These are phyloP conservation scores for Venturia canescens DNA, from an alignment of 1,140 invertebrate genomes.

Conservation along the genomic window DNA sequence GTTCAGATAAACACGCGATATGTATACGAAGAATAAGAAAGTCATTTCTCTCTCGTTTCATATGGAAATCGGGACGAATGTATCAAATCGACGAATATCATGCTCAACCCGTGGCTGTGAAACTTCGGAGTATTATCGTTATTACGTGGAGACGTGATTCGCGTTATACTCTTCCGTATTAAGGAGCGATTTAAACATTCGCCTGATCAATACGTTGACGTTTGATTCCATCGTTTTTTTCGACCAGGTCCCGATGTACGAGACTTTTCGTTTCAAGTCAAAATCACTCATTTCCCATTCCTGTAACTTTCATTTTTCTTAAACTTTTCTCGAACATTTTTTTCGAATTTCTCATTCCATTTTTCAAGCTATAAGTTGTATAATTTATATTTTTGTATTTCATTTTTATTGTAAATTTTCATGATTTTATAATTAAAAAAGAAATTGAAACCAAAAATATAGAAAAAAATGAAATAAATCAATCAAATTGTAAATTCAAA, in stretches of 20 bases:
- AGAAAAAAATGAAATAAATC: too few species aligned
- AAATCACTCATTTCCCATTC: too few species aligned
- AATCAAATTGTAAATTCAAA: too few species aligned
- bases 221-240: not conserved
- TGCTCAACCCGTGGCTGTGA: not conserved
- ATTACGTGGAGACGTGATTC: slow-evolving; percentile 10
- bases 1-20: not conserved
- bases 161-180: slow-evolving; percentile 8
- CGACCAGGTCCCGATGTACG: too few species aligned
- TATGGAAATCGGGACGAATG: slow-evolving; percentile 10
- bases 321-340: too few species aligned
- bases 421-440: too few species aligned
- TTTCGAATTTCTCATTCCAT: too few species aligned
- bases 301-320: not conserved
- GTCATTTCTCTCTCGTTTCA: not conserved
- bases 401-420: too few species aligned
- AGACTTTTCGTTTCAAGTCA: too few species aligned
- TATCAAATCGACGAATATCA: slow-evolving; percentile 14
- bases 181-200: not conserved
- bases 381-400: too few species aligned
- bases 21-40: not conserved
- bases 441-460: too few species aligned
- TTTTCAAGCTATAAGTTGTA: too few species aligned
- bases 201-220: not conserved
- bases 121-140: not conserved